Conservation (phyloP, 1,140 invertebrate genomes). For the Pogonus chalceus region DNA sequence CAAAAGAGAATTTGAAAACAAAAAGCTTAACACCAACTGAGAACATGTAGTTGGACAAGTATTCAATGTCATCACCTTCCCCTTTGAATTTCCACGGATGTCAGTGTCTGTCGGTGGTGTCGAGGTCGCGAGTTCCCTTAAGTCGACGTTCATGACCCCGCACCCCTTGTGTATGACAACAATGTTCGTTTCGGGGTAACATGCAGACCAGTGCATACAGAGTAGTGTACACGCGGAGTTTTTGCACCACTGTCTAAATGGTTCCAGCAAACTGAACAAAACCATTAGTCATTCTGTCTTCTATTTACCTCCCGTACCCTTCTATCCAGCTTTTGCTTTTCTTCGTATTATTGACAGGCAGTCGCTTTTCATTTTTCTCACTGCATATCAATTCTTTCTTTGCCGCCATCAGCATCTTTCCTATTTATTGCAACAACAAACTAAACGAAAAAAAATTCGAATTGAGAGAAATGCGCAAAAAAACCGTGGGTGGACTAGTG, state of each 20-base stretch:
- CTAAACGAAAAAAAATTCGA: not conserved
- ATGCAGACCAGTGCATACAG: slow-evolving; percentile 6
- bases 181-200: not conserved
- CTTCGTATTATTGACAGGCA: slow-evolving; percentile 6
- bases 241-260: slow-evolving; percentile 4
- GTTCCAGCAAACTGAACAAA: slow-evolving; percentile 6
- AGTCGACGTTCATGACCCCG: not conserved
- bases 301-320: not conserved
- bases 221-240: not conserved
- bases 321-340: not conserved
- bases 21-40: too few species aligned
- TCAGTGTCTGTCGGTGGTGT: too few species aligned
- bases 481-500: too few species aligned
- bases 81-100: slow-evolving; percentile 2
- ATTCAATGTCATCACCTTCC: slow-evolving; percentile 1
- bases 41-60: not conserved
- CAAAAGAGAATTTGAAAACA: too few species aligned
- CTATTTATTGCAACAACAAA: not conserved
- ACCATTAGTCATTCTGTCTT: slow-evolving; percentile 5
- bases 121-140: not conserved
- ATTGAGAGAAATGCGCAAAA: not conserved
- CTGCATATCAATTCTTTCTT: slow-evolving; percentile 3
- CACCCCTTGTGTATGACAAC: not conserved
- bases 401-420: not conserved
- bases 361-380: slow-evolving; percentile 5